Evolutionary conservation across 2,797 vertebrate genomes (phyloP).

Genomic region (Cyclura pinguis): DNA sequence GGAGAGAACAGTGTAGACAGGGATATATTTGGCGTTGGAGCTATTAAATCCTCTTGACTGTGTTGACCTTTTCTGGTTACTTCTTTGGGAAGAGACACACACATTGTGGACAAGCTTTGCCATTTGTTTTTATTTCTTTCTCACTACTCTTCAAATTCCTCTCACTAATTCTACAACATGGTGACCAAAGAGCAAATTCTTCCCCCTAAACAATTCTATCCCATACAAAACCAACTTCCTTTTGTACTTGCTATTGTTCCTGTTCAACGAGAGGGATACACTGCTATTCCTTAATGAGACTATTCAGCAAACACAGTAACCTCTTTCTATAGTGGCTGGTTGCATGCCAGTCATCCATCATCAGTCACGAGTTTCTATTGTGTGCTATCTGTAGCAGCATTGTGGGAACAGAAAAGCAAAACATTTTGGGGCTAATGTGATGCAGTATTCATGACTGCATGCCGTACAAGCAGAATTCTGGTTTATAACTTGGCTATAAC

Average conservation of each 20-base stretch:
- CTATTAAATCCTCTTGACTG: background rate
- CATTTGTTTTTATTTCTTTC: background rate
- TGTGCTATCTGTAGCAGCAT: constrained; percentile 5
- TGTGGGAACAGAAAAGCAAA: constrained; percentile 31
- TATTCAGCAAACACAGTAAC: constrained; percentile 45
- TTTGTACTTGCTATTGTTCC: constrained; percentile 34
- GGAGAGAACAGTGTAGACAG: background rate
- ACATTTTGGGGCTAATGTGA: constrained; percentile 51
- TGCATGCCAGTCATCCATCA: constrained; percentile 44
- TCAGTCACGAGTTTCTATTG: constrained; percentile 36
- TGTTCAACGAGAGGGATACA: constrained; percentile 29
- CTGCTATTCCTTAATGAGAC: constrained; percentile 22
- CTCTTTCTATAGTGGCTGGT: constrained; percentile 31
- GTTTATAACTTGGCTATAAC: constrained; percentile 70
- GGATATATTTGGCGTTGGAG: background rate
- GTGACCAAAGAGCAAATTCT: constrained; percentile 29
- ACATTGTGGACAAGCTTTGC: background rate
- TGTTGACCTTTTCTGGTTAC: background rate
- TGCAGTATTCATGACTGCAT: constrained; percentile 63
- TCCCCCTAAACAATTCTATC: constrained; percentile 29
- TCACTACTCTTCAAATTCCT: background rate
- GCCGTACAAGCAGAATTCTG: constrained; percentile 61
- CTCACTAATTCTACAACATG: constrained; percentile 37
- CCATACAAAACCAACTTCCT: constrained; percentile 8
- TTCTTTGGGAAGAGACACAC: background rate